A percentile compares a stretch with the other conserved stretches of the same genome.
phyloP scores from a whole-genome alignment of 1,140 invertebrate genomes.

The Copidosoma floridanum region DNA sequence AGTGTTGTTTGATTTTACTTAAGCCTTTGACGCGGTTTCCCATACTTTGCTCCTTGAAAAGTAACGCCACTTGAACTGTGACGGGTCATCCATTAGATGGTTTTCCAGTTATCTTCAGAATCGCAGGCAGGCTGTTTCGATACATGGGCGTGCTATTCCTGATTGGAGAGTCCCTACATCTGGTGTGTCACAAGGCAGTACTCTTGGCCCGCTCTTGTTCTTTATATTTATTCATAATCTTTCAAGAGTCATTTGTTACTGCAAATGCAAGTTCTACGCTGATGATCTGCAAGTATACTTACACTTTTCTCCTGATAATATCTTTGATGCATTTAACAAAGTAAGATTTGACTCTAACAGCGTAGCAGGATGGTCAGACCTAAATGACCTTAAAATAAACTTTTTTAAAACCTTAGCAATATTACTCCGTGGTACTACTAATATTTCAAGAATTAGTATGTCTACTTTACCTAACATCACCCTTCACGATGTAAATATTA shows the following conservation, averaged over 20 bases:
- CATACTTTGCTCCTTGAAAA: not conserved
- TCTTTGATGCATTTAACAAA: too few relatives aligned
- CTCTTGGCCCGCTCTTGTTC: not conserved
- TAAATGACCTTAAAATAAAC: too few relatives aligned
- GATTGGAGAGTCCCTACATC: not conserved
- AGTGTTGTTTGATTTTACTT: slow-evolving; percentile 39
- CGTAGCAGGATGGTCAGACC: too few relatives aligned
- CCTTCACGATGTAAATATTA: too few relatives aligned
- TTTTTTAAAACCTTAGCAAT: too few relatives aligned
- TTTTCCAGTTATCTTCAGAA: not conserved
- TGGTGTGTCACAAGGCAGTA: not conserved
- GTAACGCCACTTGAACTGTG: not conserved
- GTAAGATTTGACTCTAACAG: too few relatives aligned
- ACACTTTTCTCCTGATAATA: too few relatives aligned
- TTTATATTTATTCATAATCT: not conserved
- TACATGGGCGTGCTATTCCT: not conserved
- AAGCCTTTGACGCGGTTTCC: slow-evolving; percentile 21
- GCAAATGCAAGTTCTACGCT: too few relatives aligned
- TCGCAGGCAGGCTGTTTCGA: not conserved
- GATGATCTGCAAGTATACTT: too few relatives aligned
- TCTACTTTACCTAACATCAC: too few relatives aligned
- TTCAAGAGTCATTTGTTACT: not conserved
- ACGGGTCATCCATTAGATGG: not conserved
- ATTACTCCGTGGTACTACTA: too few relatives aligned
- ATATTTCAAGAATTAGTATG: too few relatives aligned